These are phyloP conservation scores for Aphelocoma californica DNA, from an alignment of 2,797 vertebrate genomes.

Conservation along the genomic window DNA sequence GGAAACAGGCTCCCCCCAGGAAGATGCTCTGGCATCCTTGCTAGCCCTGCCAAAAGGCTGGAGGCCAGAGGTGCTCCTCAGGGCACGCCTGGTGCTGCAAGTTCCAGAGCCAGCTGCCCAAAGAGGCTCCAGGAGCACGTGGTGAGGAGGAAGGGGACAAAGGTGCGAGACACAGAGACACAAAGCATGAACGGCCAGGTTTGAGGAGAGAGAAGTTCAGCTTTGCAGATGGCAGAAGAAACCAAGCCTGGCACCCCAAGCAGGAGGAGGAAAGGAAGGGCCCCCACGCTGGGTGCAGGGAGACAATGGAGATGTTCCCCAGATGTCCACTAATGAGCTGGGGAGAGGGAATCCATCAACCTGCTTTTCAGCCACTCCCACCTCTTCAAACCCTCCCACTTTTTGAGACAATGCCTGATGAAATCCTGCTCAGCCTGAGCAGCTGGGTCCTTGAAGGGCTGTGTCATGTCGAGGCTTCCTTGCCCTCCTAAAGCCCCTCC, in stretches of 20 bases:
- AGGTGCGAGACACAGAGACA: neutral
- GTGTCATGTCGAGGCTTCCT: accelerated
- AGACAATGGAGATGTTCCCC: neutral
- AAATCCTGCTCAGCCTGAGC: accelerated
- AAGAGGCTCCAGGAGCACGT: neutral
- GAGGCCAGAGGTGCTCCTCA: neutral
- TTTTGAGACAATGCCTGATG: neutral
- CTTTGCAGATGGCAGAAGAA: neutral
- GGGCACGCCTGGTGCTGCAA: neutral
- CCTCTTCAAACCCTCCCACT: neutral
- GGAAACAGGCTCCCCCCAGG: neutral
- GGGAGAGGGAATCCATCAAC: neutral
- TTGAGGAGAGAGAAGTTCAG: neutral
- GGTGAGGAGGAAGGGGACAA: neutral
- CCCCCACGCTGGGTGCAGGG: neutral
- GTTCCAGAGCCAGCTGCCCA: neutral
- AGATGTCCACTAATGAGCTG: neutral
- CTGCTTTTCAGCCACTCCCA: neutral
- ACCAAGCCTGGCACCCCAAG: neutral
- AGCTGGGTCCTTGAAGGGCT: neutral
- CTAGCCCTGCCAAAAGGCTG: neutral
- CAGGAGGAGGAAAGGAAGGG: neutral
- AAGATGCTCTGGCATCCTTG: neutral
- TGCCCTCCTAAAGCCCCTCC: neutral
- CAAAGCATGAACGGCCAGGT: neutral